A percentile compares a stretch with the other conserved stretches of the same genome.
These are phyloP conservation scores for Neodontobutis hainanensis DNA, from an alignment of 2,113 vertebrate species.

Conservation along the genomic window DNA sequence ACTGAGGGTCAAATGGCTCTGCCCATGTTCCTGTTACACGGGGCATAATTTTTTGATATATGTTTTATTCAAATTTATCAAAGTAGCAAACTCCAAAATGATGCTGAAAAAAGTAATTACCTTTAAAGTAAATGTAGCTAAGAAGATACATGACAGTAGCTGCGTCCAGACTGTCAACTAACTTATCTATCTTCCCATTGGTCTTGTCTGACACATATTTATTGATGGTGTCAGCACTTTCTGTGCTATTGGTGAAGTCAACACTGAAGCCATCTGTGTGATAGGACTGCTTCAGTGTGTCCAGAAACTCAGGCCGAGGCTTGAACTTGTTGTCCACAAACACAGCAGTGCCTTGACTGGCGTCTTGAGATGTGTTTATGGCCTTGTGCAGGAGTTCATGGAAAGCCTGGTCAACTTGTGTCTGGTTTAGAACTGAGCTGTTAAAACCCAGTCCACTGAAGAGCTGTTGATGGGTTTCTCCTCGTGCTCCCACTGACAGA, in stretches of 20 bases:
- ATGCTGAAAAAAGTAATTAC: conserved; percentile 46
- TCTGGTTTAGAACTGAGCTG: conserved; percentile 21
- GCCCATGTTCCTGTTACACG: conserved; percentile 74
- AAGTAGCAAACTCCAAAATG: neutral
- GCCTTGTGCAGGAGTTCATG: conserved; percentile 33
- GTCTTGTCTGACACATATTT: conserved; percentile 66
- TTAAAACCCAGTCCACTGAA: conserved; percentile 70
- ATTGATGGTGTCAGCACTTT: conserved; percentile 63
- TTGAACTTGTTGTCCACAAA: conserved; percentile 57
- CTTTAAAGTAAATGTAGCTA: conserved; percentile 79
- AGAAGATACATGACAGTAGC: conserved; percentile 71
- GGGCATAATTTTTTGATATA: no score
- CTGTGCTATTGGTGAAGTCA: conserved; percentile 53
- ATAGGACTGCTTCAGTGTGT: conserved; percentile 61
- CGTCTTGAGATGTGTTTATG: conserved; percentile 69
- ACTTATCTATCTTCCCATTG: conserved; percentile 66
- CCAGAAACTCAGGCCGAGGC: conserved; percentile 48
- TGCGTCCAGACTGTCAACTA: conserved; percentile 56
- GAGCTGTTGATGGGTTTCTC: conserved; percentile 73
- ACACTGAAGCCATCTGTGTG: conserved; percentile 62
- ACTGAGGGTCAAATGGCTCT: conserved; percentile 50
- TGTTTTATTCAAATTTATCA: no score
- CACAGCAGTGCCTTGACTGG: conserved; percentile 58
- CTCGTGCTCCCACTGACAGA: conserved; percentile 74
- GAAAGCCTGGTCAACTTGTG: conserved; percentile 51